phyloP scores from a whole-genome alignment of 2,888 invertebrate genomes.

The Bombylius discolor region DNA sequence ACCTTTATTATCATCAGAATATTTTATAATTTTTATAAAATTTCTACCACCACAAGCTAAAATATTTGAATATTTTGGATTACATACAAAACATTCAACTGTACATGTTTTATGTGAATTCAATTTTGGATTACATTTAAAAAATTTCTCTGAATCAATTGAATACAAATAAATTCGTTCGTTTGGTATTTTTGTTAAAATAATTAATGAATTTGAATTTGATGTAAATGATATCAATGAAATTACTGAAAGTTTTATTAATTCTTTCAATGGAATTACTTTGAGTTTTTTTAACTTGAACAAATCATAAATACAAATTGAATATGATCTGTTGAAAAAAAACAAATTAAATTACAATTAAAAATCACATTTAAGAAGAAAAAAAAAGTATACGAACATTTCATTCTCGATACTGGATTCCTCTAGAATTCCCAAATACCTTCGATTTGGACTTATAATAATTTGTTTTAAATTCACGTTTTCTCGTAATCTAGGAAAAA shows the following conservation, averaged over 20 bases:
- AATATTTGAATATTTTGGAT: conserved; percentile 53
- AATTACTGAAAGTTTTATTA: not conserved
- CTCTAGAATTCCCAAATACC: conserved; percentile 31
- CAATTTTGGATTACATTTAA: conserved; percentile 24
- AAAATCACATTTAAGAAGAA: too few relatives aligned
- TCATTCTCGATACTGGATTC: too few relatives aligned
- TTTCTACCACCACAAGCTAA: conserved; percentile 46
- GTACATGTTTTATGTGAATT: conserved; percentile 15
- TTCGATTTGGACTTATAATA: conserved; percentile 28
- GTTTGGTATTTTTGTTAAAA: conserved; percentile 70
- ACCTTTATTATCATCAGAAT: conserved; percentile 47
- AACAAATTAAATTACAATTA: too few relatives aligned
- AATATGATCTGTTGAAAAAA: too few relatives aligned
- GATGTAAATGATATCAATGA: conserved; percentile 63
- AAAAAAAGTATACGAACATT: too few relatives aligned
- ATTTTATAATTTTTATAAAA: conserved; percentile 49
- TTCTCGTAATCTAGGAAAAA: conserved; percentile 25
- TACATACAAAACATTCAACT: conserved; percentile 32
- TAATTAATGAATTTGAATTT: conserved; percentile 67
- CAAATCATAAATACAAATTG: conserved; percentile 49
- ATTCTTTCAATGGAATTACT: not conserved
- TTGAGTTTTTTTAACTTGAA: conserved; percentile 52
- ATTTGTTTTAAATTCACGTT: conserved; percentile 27
- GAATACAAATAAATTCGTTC: conserved; percentile 50
- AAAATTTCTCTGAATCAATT: conserved; percentile 59